Evolutionary conservation across 2,797 vertebrate genomes (phyloP).

Genomic region (Carcharodon carcharias): DNA sequence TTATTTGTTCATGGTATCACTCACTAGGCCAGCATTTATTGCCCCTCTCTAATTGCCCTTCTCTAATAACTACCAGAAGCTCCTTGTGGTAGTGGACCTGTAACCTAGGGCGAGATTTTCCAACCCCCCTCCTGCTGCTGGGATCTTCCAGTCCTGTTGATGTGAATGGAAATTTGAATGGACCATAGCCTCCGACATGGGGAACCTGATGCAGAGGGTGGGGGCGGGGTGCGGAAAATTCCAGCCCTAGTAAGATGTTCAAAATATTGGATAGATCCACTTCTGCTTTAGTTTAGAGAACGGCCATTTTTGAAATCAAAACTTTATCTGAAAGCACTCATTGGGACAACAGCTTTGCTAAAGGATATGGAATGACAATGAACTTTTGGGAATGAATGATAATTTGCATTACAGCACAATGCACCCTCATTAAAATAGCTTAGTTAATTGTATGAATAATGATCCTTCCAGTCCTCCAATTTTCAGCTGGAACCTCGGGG

Average conservation of each 20-base stretch:
- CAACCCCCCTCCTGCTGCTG: too few species aligned
- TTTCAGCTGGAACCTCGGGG: background rate
- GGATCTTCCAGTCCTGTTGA: too few species aligned
- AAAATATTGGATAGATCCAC: background rate
- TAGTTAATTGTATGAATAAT: background rate
- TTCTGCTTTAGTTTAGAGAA: background rate
- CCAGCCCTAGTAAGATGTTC: background rate
- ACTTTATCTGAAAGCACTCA: too few species aligned
- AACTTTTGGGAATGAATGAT: background rate
- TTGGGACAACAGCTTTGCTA: too few species aligned
- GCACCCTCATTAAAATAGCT: background rate
- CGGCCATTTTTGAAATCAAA: background rate
- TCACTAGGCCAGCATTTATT: too few species aligned
- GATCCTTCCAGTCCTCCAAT: background rate
- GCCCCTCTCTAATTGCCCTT: too few species aligned
- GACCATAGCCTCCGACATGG: too few species aligned
- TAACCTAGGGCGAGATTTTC: too few species aligned
- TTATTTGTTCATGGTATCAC: too few species aligned
- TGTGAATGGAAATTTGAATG: too few species aligned
- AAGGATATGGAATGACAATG: background rate
- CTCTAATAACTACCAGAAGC: background rate
- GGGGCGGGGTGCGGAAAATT: too few species aligned
- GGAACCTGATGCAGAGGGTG: too few species aligned
- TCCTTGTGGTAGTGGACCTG: background rate
- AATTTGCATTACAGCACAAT: background rate